A percentile compares a stretch with the other conserved stretches of the same genome.
Conservation (phyloP, 2,113 vertebrate genomes). For the Thryonomys swinderianus region DNA sequence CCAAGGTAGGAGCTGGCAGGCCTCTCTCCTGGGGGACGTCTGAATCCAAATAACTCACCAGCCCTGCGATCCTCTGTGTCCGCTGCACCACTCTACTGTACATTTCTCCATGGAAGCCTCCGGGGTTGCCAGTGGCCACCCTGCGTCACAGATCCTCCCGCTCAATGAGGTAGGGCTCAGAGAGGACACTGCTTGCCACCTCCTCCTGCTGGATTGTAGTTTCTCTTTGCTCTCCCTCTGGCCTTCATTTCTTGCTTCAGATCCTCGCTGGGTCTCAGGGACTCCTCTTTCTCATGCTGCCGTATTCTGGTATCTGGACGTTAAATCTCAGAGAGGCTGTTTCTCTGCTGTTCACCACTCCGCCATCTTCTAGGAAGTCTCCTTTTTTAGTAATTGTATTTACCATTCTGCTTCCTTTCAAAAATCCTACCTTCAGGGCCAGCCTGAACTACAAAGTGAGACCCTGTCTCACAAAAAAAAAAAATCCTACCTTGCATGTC, state of each 20-base stretch:
- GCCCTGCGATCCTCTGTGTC: neutral
- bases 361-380: neutral
- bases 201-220: neutral
- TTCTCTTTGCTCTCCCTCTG: neutral
- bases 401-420: neutral
- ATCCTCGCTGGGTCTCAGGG: neutral
- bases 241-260: neutral
- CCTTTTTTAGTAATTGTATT: neutral
- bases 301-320: neutral
- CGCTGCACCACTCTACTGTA: neutral
- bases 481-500: conserved; percentile 10
- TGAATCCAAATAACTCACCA: neutral
- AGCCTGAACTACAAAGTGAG: too few relatives aligned
- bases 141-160: neutral
- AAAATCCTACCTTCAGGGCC: neutral
- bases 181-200: neutral
- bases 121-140: neutral
- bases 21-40: neutral
- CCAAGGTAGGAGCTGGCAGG: neutral
- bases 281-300: neutral
- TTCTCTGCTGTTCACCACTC: neutral
- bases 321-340: neutral
- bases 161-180: neutral
- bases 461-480: too few relatives aligned
- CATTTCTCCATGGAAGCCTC: neutral